A percentile compares a stretch with the other conserved stretches of the same genome.
Evolutionary conservation across 2,113 vertebrate genomes (phyloP).

Genomic region (Pelodiscus sinensis): DNA sequence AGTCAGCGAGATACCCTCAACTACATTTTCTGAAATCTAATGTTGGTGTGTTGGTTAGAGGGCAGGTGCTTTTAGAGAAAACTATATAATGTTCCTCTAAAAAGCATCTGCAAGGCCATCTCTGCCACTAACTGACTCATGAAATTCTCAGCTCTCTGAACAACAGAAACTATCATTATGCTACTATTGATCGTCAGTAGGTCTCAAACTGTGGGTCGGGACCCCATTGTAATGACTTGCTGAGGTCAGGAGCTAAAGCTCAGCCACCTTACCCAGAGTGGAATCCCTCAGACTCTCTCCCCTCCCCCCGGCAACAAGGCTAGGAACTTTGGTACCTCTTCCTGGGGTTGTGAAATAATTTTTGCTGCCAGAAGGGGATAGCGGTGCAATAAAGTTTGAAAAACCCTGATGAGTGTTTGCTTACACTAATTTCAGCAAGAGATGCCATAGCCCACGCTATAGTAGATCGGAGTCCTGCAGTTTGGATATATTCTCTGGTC

Average conservation of each 20-base stretch:
- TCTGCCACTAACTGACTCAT: neutral
- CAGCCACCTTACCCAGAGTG: too few relatives aligned
- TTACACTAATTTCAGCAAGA: constrained; percentile 87
- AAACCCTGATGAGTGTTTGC: neutral
- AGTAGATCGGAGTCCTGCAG: constrained; percentile 88
- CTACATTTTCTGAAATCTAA: neutral
- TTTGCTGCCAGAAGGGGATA: neutral
- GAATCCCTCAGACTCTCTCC: too few relatives aligned
- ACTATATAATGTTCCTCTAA: neutral
- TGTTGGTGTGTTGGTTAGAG: neutral
- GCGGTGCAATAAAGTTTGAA: neutral
- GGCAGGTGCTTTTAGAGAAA: neutral
- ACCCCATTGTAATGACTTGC: too few relatives aligned
- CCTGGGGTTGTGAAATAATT: too few relatives aligned
- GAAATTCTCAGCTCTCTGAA: neutral
- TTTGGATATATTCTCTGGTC: constrained; percentile 86
- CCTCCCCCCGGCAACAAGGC: too few relatives aligned
- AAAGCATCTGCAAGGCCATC: neutral
- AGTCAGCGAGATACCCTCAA: neutral
- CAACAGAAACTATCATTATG: neutral
- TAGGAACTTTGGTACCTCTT: too few relatives aligned
- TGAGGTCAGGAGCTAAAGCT: too few relatives aligned
- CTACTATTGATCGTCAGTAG: neutral
- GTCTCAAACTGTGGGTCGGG: too few relatives aligned
- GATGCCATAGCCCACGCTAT: constrained; percentile 92